Base-by-base conservation (phyloP, 2,888 invertebrate species). In the Xestia ashworthii region DNA sequence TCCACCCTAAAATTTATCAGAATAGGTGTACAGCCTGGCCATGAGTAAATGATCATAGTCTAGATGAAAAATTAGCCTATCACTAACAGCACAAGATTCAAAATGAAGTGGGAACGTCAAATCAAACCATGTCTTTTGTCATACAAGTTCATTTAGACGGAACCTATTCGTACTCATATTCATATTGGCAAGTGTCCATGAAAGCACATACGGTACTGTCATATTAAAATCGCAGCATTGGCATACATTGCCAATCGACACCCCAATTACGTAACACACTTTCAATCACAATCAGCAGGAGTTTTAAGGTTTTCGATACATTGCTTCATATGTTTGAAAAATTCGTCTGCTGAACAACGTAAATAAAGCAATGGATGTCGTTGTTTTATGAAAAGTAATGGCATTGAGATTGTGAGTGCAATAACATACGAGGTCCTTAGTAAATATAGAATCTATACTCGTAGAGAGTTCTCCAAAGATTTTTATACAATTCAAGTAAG, bases 101-200 rank as follows among this genome's bases (percentile, higher is more conserved):
- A 53, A 71, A 71, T 70, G 0, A 46, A 46, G 8, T 32, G 16
- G 6, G 1, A 71, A 76, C 2, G 14, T 16, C 12, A 11, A 62
- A 60, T 50, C 16, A n/a, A 32, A 79, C 38, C 16, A 44, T 71
- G 38, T 12, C 6, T 55, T 81, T 74, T 65, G 22, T 44, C 41
- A 25, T 50, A 5, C 12, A 65, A 22, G 32, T 41, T 58, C 19
- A 16, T 65, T 74, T 32, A 55, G n/a, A n/a, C 22, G 32, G n/a
- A 8, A 22, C 14, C 22, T 46, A 46, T 19, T 22, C 12, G 44
- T 50, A 32, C 32, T 74, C 1, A 4, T 55, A 46, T 55, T 58
- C 19, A 9, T 58, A 58, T 55, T 74, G 65, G 64, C 78, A 74
- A 55, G 22, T 25, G 16, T 81, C 74, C 64, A 81, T 81, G 55